These are phyloP conservation scores for Pantherophis alleghaniensis DNA, from an alignment of 2,797 vertebrate species.

Conservation along the genomic window DNA sequence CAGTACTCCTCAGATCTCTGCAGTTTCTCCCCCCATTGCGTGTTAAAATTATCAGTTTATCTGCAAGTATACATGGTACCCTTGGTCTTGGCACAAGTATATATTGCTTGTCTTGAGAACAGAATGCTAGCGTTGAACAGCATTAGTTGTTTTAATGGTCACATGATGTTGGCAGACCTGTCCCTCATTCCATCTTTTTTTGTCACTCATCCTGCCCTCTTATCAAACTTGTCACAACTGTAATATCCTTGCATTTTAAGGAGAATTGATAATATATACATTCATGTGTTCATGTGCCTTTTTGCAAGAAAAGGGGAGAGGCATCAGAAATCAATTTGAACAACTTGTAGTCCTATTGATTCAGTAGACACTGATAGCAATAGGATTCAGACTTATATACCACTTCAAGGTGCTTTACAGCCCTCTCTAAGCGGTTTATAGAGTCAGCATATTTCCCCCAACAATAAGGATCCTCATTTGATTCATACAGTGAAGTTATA, in stretches of 20 bases:
- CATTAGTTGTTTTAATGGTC: not conserved
- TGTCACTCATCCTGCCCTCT: not conserved
- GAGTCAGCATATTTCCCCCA: too few species aligned
- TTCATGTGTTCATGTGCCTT: not conserved
- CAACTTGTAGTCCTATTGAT: not conserved
- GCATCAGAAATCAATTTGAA: not conserved
- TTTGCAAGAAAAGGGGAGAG: not conserved
- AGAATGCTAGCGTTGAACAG: not conserved
- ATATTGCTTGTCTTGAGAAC: not conserved
- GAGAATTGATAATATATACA: not conserved
- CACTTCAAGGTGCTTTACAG: too few species aligned
- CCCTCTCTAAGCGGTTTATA: too few species aligned
- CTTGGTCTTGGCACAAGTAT: not conserved
- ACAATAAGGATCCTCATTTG: too few species aligned
- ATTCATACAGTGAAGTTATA: not conserved
- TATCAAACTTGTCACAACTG: not conserved
- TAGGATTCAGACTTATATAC: too few species aligned
- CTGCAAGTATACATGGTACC: not conserved
- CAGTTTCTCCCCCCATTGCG: too few species aligned
- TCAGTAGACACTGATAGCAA: too few species aligned
- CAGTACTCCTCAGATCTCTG: too few species aligned
- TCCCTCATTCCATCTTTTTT: rapidly evolving
- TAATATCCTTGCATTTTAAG: not conserved
- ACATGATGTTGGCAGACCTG: not conserved
- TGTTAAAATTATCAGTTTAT: not conserved